Evolutionary conservation across 2,113 vertebrate species (phyloP).

Genomic region (Xiphophorus couchianus): DNA sequence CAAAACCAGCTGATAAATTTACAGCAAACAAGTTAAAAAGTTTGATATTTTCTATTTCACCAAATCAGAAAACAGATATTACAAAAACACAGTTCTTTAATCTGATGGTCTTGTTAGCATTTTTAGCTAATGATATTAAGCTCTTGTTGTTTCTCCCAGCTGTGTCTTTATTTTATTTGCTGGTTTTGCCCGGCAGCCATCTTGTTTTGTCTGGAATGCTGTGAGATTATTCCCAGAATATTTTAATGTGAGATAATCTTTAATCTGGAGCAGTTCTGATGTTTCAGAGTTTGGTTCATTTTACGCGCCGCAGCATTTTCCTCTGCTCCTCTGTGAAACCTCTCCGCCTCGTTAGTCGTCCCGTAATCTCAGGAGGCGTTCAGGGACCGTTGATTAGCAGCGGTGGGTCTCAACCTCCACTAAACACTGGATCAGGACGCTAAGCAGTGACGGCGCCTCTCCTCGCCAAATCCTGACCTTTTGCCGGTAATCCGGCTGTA

Average conservation of each 20-base stretch:
- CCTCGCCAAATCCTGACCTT: constrained; percentile 26
- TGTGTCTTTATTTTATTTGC: neutral
- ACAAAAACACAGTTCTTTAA: too few species aligned
- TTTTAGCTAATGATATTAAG: neutral
- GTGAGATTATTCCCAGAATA: neutral
- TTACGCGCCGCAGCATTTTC: neutral
- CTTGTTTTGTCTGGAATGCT: neutral
- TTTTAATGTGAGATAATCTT: neutral
- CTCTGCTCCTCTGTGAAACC: neutral
- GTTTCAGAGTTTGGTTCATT: neutral
- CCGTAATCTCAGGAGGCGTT: neutral
- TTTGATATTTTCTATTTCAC: too few species aligned
- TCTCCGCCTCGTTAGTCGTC: constrained; percentile 22
- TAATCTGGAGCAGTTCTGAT: neutral
- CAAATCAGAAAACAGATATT: too few species aligned
- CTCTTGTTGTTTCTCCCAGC: neutral
- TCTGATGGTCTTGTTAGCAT: neutral
- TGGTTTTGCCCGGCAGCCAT: too few species aligned
- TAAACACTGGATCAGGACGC: constrained; percentile 46
- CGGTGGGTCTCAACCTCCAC: constrained; percentile 42
- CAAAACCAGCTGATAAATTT: too few species aligned
- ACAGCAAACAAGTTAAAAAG: too few species aligned
- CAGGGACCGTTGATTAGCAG: constrained; percentile 21
- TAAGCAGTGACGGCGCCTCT: constrained; percentile 35
- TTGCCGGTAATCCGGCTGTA: constrained; percentile 40